Percentiles rank a stretch among this genome's conserved stretches.
phyloP scores from a whole-genome alignment of 2,888 invertebrate species.

The Archaeoteleia sp. region DNA sequence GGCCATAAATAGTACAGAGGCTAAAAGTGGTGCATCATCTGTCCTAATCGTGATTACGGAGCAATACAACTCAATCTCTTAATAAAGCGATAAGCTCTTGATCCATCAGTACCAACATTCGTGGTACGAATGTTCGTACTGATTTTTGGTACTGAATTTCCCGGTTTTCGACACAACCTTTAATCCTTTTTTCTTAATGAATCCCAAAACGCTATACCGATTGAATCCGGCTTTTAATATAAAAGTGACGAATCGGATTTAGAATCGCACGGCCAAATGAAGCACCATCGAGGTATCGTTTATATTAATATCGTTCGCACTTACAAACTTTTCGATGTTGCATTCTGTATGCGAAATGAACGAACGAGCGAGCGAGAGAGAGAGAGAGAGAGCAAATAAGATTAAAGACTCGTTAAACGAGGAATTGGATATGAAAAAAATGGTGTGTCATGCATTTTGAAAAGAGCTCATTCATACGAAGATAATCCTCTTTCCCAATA shows the following conservation, averaged over 20 bases:
- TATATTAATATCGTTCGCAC: slow-evolving; percentile 36
- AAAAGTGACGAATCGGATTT: slow-evolving; percentile 8
- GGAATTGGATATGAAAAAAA: slow-evolving; percentile 24
- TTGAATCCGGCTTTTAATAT: too few relatives aligned
- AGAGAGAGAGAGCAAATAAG: slow-evolving; percentile 28
- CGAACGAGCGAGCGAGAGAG: not conserved
- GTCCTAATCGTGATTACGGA: too few relatives aligned
- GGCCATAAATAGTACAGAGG: too few relatives aligned
- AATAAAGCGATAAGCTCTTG: too few relatives aligned
- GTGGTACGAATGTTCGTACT: too few relatives aligned
- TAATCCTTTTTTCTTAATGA: too few relatives aligned
- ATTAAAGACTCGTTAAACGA: slow-evolving; percentile 33
- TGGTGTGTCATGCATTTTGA: not conserved
- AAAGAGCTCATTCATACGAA: slow-evolving; percentile 1
- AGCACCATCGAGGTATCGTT: slow-evolving; percentile 26
- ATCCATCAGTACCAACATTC: too few relatives aligned
- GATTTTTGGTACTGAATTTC: too few relatives aligned
- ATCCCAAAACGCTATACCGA: not conserved
- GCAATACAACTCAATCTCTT: too few relatives aligned
- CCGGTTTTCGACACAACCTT: too few relatives aligned
- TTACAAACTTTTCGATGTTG: slow-evolving; percentile 26
- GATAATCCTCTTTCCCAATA: slow-evolving; percentile 23
- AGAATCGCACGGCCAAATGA: slow-evolving; percentile 17
- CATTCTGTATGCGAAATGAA: not conserved
- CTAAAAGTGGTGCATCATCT: too few relatives aligned